phyloP scores from a whole-genome alignment of 2,113 vertebrate species.

The Lasiurus cinereus region DNA sequence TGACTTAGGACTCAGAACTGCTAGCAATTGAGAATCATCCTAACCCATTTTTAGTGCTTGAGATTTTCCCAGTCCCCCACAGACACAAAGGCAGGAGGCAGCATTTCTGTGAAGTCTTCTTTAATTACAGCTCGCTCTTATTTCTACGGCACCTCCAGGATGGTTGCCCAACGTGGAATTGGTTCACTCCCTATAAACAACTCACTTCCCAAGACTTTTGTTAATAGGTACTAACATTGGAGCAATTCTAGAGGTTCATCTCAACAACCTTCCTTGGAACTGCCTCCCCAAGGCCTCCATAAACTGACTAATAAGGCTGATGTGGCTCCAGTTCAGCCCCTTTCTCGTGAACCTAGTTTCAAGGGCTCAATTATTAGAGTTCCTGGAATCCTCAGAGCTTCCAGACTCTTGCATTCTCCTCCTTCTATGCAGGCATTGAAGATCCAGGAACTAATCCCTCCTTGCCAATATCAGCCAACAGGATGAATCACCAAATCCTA shows the following conservation, averaged over 20 bases:
- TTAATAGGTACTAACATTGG: neutral
- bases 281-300: conserved; percentile 13
- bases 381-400: too few species aligned
- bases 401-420: neutral
- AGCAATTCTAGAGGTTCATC: conserved; percentile 48
- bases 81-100: neutral
- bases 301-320: neutral
- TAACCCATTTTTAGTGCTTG: neutral
- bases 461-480: neutral
- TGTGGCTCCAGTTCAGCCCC: too few species aligned
- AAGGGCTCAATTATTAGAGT: neutral
- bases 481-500: neutral
- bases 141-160: neutral
- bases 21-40: neutral
- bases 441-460: neutral
- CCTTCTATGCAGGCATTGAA: neutral
- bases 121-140: neutral
- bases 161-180: neutral
- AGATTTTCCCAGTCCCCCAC: neutral
- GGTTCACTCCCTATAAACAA: conserved; percentile 36
- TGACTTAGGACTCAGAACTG: neutral
- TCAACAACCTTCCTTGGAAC: conserved; percentile 39
- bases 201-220: conserved; percentile 37
- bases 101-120: neutral
- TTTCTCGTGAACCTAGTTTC: neutral